Evolutionary conservation across 2,113 vertebrate species (phyloP), one percentile per base, ranked within the genome.

Genomic region (Gymnarchus niloticus): DNA sequence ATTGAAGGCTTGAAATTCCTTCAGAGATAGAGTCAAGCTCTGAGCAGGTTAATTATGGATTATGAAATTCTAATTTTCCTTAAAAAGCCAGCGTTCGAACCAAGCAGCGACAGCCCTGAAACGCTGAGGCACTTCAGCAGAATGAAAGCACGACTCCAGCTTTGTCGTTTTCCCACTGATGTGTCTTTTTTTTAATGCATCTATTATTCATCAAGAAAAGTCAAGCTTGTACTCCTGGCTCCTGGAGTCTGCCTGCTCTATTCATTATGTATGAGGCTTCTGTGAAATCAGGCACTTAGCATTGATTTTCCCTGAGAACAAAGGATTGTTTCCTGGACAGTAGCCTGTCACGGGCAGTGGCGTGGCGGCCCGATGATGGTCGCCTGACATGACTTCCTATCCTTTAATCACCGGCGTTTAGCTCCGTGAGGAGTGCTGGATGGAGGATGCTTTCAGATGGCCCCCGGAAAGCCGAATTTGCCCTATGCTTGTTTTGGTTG

Each of bases 191-290:
- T 83, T 84, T 88, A 89, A 87, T 48, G 54, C 86, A 91, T 91
- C 83, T 88, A 89, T 90, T 90, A 91, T 91, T 91, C 88, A 91
- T 90, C 82, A 88, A 88, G 83, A 89, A 83, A 86, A 88, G 80
- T 86, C 85, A 84, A 80, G 88, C 87, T 87, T 88, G 85, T 89
- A 84, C 86, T 86, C 81, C 81, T 83, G 69, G 84, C 84, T 91
- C 87, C 80, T 84, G 86, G 83, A 85, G 56, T 85, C 87, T 51
- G 83, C 82, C 28, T 56, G 37, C 83, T 81, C 80, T 86, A 89
- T 89, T 86, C 65, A 87, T 89, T 88, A 89, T 87, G 83, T 49
- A 90, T 89, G 85, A 86, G 52, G 87, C 82, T 69, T 25, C 44
- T 48, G 83, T 91, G 88, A 88, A 83, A 80, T 91, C 86, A 87